phyloP scores from a whole-genome alignment of 2,888 invertebrate genomes.

The Nudaria mundana region DNA sequence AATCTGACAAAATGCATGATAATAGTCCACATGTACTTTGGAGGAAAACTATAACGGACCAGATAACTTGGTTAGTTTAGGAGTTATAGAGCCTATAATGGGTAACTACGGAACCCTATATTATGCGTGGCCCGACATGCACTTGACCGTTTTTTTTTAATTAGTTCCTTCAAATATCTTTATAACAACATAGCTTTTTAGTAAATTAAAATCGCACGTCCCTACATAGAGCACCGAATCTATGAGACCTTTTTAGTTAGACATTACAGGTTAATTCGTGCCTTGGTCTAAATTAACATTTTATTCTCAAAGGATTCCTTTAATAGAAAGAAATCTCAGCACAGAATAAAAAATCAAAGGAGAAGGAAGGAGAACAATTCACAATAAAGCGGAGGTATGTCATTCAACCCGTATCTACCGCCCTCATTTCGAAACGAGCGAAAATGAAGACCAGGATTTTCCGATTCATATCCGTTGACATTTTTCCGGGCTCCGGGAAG shows the following conservation, averaged over 20 bases:
- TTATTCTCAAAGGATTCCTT: slow-evolving; percentile 15
- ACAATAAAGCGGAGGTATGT: slow-evolving; percentile 29
- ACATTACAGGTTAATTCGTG: slow-evolving; percentile 1
- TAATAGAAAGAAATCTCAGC: slow-evolving; percentile 25
- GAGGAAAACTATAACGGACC: no score
- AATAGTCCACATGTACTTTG: no score
- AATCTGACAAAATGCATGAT: neutral
- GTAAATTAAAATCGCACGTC: neutral
- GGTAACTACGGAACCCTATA: no score
- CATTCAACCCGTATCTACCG: slow-evolving; percentile 25
- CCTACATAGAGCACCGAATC: neutral
- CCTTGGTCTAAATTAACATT: slow-evolving; percentile 19
- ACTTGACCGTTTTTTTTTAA: no score
- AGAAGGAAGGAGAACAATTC: slow-evolving; percentile 22
- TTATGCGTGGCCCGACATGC: no score
- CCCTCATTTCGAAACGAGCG: slow-evolving; percentile 26
- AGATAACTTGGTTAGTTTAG: no score
- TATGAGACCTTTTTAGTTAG: neutral
- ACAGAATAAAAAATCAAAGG: slow-evolving; percentile 29
- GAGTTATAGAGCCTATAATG: no score
- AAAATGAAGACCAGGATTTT: slow-evolving; percentile 35
- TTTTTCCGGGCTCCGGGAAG: slow-evolving; percentile 32
- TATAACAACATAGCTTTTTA: neutral
- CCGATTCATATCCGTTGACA: slow-evolving; percentile 44
- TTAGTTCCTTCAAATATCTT: no score